Conservation (phyloP, 1,140 invertebrate genomes). For the Hypothenemus hampei region DNA sequence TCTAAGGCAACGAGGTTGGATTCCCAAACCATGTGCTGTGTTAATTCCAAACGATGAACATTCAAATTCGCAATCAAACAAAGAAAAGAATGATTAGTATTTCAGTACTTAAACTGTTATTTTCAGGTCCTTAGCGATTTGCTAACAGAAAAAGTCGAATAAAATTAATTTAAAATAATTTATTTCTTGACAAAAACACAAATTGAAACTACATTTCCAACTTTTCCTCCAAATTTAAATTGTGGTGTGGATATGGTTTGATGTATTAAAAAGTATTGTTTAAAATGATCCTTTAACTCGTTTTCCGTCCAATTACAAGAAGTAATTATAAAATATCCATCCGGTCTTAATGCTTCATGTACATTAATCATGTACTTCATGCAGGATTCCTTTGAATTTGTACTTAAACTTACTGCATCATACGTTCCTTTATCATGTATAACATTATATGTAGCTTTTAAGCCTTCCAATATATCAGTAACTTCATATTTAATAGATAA, state of each 20-base stretch:
- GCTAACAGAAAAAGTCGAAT: no score
- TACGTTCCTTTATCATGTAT: constrained; percentile 90
- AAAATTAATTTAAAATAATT: constrained; percentile 9
- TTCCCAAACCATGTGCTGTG: constrained; percentile 69
- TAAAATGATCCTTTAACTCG: constrained; percentile 72
- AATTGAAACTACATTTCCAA: constrained; percentile 71
- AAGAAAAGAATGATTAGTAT: neutral
- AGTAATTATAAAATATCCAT: constrained; percentile 73
- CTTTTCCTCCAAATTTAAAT: constrained; percentile 80
- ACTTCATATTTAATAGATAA: constrained; percentile 53
- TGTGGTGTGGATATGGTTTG: constrained; percentile 69
- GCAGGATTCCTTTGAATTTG: constrained; percentile 59
- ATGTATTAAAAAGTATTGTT: constrained; percentile 56
- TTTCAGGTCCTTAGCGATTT: no score
- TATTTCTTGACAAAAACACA: constrained; percentile 66
- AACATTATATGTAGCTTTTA: constrained; percentile 54
- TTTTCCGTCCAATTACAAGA: constrained; percentile 93
- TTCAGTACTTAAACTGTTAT: no score
- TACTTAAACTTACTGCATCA: constrained; percentile 80
- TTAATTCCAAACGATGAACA: constrained; percentile 38
- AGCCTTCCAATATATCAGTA: constrained; percentile 53
- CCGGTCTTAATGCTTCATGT: constrained; percentile 51
- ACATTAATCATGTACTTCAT: constrained; percentile 67
- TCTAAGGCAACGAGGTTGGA: constrained; percentile 69
- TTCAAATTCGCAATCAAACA: neutral